Evolutionary conservation across 1,140 invertebrate genomes (phyloP).

Genomic region (Matsumurasca onukii): DNA sequence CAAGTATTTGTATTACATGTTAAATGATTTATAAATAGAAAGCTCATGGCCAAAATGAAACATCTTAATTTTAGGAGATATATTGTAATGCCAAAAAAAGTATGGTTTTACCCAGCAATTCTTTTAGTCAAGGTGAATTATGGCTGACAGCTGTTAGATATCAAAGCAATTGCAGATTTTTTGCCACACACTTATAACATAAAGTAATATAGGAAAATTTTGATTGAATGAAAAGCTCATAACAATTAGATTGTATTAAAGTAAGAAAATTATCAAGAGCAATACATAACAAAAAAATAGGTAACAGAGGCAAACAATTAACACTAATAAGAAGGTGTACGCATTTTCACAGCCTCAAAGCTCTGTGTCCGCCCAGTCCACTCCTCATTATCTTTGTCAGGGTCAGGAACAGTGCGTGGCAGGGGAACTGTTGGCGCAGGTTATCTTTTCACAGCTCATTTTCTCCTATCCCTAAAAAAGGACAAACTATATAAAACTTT

Average conservation of each 20-base stretch:
- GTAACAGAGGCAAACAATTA: constrained; percentile 4
- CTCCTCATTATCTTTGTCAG: constrained; percentile 60
- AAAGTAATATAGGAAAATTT: too few species aligned
- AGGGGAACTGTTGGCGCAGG: constrained; percentile 45
- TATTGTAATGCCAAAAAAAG: too few species aligned
- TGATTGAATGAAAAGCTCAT: too few species aligned
- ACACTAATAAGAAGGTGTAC: background rate
- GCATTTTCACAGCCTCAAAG: constrained; percentile 75
- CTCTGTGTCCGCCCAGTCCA: constrained; percentile 75
- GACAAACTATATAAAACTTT: constrained; percentile 16
- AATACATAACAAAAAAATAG: constrained; percentile 11
- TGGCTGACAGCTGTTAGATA: too few species aligned
- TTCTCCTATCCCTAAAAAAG: constrained; percentile 50
- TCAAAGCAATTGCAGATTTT: too few species aligned
- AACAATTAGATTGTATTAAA: constrained; percentile 27
- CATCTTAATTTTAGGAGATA: too few species aligned
- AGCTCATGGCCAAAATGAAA: too few species aligned
- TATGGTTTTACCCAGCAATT: too few species aligned
- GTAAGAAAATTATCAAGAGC: constrained; percentile 3
- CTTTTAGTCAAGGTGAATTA: too few species aligned
- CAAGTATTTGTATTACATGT: too few species aligned
- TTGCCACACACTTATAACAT: too few species aligned
- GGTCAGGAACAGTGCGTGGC: constrained; percentile 38
- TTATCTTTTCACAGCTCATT: constrained; percentile 49
- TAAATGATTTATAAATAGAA: too few species aligned